These are phyloP conservation scores for Agrypnus murinus DNA, from an alignment of 2,888 invertebrate species.

Conservation along the genomic window DNA sequence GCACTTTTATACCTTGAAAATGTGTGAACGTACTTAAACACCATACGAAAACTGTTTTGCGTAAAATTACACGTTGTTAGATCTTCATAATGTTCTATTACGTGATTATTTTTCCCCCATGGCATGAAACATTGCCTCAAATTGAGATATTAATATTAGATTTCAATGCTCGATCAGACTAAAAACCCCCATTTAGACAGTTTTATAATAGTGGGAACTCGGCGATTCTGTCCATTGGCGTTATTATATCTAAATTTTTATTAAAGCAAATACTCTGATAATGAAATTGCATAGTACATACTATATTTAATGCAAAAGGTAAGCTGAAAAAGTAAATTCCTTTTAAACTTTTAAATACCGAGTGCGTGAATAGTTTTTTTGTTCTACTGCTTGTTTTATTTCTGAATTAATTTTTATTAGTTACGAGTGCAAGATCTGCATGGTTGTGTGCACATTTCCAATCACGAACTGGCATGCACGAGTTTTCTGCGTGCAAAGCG, in stretches of 20 bases:
- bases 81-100: slow-evolving; percentile 13
- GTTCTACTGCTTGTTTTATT: too few relatives aligned
- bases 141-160: slow-evolving; percentile 33
- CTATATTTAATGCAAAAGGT: too few relatives aligned
- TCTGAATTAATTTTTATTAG: slow-evolving; percentile 31
- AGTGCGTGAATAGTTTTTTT: too few relatives aligned
- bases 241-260: too few relatives aligned
- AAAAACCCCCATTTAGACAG: slow-evolving; percentile 5
- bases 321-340: too few relatives aligned
- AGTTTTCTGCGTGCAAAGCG: slow-evolving; percentile 55
- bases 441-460: slow-evolving; percentile 48
- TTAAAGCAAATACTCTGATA: too few relatives aligned
- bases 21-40: slow-evolving; percentile 25
- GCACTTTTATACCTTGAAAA: slow-evolving; percentile 34
- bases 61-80: slow-evolving; percentile 39
- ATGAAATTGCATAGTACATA: too few relatives aligned
- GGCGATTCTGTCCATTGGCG: not conserved
- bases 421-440: slow-evolving; percentile 34
- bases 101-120: not conserved
- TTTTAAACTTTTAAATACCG: too few relatives aligned
- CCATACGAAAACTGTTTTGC: slow-evolving; percentile 28
- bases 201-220: slow-evolving; percentile 3
- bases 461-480: slow-evolving; percentile 54
- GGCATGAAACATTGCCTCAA: slow-evolving; percentile 2
- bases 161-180: slow-evolving; percentile 19